Conservation (phyloP, 2,888 invertebrate genomes). For the Linnaemya vulpina region DNA sequence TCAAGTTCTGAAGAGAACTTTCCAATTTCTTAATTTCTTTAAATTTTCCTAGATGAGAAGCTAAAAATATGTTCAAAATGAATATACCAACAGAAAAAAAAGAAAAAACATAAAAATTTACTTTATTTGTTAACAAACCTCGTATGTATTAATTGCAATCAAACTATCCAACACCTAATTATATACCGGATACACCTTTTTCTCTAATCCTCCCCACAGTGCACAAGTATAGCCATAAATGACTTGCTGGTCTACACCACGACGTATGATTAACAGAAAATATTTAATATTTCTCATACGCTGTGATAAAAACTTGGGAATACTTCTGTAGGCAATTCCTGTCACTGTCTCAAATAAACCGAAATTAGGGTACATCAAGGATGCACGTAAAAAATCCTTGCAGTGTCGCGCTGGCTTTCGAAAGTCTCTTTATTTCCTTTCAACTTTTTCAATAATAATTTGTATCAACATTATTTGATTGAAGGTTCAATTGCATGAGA, state of each 20-base stretch:
- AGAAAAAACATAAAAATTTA: no score
- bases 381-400: background rate
- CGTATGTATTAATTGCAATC: no score
- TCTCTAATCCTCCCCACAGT: background rate
- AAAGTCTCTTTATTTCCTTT: background rate
- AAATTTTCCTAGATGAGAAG: no score
- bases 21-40: no score
- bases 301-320: background rate
- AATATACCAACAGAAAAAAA: no score
- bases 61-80: no score
- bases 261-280: background rate
- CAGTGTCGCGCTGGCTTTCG: background rate
- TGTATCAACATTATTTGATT: slow-evolving; percentile 83
- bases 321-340: background rate
- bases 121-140: no score
- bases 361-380: background rate
- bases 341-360: background rate
- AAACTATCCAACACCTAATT: no score
- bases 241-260: no score
- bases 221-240: no score
- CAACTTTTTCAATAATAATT: slow-evolving; percentile 37
- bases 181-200: no score
- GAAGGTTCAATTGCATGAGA: slow-evolving; percentile 90
- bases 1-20: no score
- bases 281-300: background rate